Evolutionary conservation across 2,888 invertebrate genomes (phyloP), one percentile per base, ranked within the genome.

Genomic region (Eremobia ochroleuca): DNA sequence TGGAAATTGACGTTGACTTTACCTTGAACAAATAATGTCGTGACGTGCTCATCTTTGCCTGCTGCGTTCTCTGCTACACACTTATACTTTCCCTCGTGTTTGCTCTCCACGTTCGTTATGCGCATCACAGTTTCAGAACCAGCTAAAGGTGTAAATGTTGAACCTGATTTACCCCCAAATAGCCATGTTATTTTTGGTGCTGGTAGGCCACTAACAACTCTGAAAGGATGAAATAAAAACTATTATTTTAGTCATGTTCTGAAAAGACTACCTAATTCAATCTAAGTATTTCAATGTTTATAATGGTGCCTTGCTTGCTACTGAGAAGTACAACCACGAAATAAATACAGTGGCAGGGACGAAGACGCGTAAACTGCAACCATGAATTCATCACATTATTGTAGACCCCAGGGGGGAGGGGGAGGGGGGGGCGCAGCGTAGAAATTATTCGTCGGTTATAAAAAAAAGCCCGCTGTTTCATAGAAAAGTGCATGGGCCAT

Each of bases 111-210:
- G 4, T 40, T 75, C 5, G 43, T 43, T 52, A 85, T 34, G 43
- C 66, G 79, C 25, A 79, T 28, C 40, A 79, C 59, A 43, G 28
- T 72, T 28, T 74, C 66, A 31, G 74, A 64, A 46, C 49, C 4
- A 21, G 34, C 21, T n/a, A 79, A 0, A 15, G 43, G 55, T 37
- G 21, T 49, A 58, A 69, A 85, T 9, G 28, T 37, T 28, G 75
- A 66, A 21, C 52, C 58, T 43, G 58, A 37, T 65, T 73, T 65
- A 0, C 43, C 61, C 37, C 65, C 75, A 62, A 77, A 83, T 25
- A 73, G 55, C 85, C 85, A 86, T 31, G 71, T 74, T 61, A 85
- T 69, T 28, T 76, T 83, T 55, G 87, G 87, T 70, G 40, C 18
- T 59, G 87, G 83, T 34, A 76, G 0, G 46, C 85, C 85, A 13